Percentiles rank a stretch among this genome's conserved stretches.
phyloP scores from a whole-genome alignment of 2,797 vertebrate species.

The Falco naumanni region DNA sequence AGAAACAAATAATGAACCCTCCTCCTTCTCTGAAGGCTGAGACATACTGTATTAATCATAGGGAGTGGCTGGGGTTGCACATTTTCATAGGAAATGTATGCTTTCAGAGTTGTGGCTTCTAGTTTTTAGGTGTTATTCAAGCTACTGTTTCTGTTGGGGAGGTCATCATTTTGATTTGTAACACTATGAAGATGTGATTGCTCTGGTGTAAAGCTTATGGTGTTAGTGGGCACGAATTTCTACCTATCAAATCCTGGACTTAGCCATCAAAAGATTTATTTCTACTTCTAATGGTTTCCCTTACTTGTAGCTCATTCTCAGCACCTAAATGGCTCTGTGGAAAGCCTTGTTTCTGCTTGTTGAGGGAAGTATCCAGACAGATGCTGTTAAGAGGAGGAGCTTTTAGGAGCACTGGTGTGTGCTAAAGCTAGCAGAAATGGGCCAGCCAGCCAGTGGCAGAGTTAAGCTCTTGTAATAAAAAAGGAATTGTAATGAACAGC shows the following conservation, averaged over 20 bases:
- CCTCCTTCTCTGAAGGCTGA: not conserved
- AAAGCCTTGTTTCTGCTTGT: conserved; percentile 53
- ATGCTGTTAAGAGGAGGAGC: conserved; percentile 74
- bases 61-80: not conserved
- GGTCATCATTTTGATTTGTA: not conserved
- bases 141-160: not conserved
- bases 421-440: conserved; percentile 52
- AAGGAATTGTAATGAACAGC: conserved; percentile 55
- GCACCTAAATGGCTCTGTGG: conserved; percentile 20
- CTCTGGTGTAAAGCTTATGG: not conserved
- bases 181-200: not conserved
- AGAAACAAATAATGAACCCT: not conserved
- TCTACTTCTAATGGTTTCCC: not conserved
- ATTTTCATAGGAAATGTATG: not conserved
- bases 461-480: conserved; percentile 63
- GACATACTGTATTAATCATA: not conserved
- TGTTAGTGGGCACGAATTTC: not conserved
- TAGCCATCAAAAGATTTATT: not conserved
- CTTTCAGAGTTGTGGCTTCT: not conserved
- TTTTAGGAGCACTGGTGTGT: conserved; percentile 16
- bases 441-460: conserved; percentile 47
- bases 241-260: not conserved
- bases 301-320: not conserved
- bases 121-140: not conserved
- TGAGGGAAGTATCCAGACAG: conserved; percentile 74